phyloP scores from a whole-genome alignment of 2,113 vertebrate genomes.

The Channa argus region DNA sequence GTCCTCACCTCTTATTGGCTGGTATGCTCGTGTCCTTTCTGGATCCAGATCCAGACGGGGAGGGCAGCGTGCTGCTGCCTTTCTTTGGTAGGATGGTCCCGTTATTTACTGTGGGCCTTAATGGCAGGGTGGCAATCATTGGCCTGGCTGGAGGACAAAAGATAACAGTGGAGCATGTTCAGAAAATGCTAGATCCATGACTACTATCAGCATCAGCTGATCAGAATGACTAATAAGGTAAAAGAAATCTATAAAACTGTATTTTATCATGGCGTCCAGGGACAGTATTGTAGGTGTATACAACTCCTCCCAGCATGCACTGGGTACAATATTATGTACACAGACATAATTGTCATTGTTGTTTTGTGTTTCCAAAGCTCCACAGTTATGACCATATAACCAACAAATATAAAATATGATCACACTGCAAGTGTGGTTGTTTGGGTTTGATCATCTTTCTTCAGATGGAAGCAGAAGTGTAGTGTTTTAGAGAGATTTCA shows the following conservation, averaged over 20 bases:
- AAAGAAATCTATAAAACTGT: not conserved
- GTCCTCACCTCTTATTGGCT: constrained; percentile 89
- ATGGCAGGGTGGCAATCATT: constrained; percentile 92
- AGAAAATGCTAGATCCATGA: not conserved
- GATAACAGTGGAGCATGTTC: not conserved
- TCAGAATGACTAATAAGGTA: not conserved
- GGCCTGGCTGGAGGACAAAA: constrained; percentile 87
- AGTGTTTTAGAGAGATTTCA: too few relatives aligned
- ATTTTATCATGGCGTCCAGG: not conserved
- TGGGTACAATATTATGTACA: too few relatives aligned
- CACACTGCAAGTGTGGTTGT: not conserved
- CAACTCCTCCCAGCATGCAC: too few relatives aligned
- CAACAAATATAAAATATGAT: not conserved
- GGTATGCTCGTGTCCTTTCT: constrained; percentile 87
- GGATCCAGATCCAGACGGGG: constrained; percentile 89
- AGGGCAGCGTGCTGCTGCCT: constrained; percentile 88
- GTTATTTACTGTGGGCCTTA: constrained; percentile 92
- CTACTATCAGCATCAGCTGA: too few relatives aligned
- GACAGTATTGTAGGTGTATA: too few relatives aligned
- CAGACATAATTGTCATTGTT: too few relatives aligned
- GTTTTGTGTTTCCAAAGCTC: too few relatives aligned
- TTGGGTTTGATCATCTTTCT: not conserved
- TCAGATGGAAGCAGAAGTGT: too few relatives aligned
- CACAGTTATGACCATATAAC: too few relatives aligned
- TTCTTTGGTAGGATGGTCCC: constrained; percentile 98